Evolutionary conservation across 2,888 invertebrate species (phyloP).

Genomic region (Sesia apiformis): DNA sequence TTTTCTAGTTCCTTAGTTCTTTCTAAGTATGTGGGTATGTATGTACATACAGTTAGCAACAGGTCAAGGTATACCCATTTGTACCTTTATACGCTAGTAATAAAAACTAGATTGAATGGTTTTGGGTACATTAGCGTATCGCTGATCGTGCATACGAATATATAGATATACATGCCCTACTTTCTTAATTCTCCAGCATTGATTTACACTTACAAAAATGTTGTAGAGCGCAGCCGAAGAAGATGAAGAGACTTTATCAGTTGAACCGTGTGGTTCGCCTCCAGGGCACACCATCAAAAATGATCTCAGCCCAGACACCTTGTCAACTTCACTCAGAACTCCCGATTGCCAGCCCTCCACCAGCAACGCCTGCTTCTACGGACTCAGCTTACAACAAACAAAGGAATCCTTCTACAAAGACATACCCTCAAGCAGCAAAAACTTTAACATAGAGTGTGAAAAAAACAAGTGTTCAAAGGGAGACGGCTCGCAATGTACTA

Average conservation of each 20-base stretch:
- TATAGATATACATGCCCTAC: no score
- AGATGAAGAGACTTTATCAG: slow-evolving; percentile 73
- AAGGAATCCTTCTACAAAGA: slow-evolving; percentile 57
- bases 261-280: slow-evolving; percentile 58
- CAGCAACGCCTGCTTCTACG: slow-evolving; percentile 35
- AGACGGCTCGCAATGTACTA: slow-evolving; percentile 23
- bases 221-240: slow-evolving; percentile 69
- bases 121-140: no score
- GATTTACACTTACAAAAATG: no score
- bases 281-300: slow-evolving; percentile 41
- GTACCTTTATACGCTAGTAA: no score
- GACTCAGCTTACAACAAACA: slow-evolving; percentile 47
- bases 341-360: slow-evolving; percentile 33
- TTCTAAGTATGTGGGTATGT: no score
- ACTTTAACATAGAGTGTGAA: slow-evolving; percentile 47
- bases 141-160: no score
- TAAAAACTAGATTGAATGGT: no score
- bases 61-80: no score
- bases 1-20: no score
- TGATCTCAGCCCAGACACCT: slow-evolving; percentile 41
- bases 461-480: slow-evolving; percentile 42
- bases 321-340: slow-evolving; percentile 15
- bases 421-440: slow-evolving; percentile 59
- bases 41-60: no score
- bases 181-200: no score